A percentile compares a stretch with the other conserved stretches of the same genome.
Conservation (phyloP, 2,113 vertebrate genomes). For the Melospiza melodia region DNA sequence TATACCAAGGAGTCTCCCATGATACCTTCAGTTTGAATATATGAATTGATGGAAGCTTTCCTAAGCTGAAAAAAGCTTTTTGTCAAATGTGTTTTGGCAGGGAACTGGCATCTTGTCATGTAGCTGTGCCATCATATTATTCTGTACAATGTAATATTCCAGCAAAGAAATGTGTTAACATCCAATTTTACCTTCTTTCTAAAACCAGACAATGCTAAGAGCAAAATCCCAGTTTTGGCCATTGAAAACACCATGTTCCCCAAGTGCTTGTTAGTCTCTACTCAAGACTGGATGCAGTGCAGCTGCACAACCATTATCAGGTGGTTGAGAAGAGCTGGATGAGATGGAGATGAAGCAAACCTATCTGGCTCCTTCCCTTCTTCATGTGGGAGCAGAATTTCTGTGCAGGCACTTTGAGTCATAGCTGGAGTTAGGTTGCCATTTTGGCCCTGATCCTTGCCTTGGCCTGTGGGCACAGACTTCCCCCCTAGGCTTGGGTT, state of each 20-base stretch:
- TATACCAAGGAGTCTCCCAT: slow-evolving; percentile 23
- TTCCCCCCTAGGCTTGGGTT: fast-evolving
- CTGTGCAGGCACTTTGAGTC: neutral
- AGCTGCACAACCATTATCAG: neutral
- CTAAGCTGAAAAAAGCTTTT: slow-evolving; percentile 49
- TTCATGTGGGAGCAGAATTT: neutral
- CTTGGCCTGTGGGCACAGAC: fast-evolving
- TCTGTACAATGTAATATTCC: neutral
- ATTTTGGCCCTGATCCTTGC: neutral
- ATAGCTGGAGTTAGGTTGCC: neutral
- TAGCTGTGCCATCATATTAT: neutral
- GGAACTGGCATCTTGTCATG: neutral
- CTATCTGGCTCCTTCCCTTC: neutral
- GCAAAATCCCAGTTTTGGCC: neutral
- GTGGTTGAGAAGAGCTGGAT: neutral
- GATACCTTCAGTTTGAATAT: slow-evolving; percentile 32
- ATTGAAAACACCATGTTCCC: neutral
- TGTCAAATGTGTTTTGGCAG: neutral
- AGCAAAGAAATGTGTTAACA: neutral
- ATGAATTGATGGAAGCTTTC: neutral
- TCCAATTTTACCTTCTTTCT: neutral
- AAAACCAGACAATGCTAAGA: neutral
- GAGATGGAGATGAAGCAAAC: neutral
- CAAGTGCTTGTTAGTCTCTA: neutral
- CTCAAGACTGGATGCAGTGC: neutral